Percentiles rank a stretch among this genome's conserved stretches.
phyloP scores from a whole-genome alignment of 53 echinoderm and acorn worm species.

The Holothuria leucospilota region DNA sequence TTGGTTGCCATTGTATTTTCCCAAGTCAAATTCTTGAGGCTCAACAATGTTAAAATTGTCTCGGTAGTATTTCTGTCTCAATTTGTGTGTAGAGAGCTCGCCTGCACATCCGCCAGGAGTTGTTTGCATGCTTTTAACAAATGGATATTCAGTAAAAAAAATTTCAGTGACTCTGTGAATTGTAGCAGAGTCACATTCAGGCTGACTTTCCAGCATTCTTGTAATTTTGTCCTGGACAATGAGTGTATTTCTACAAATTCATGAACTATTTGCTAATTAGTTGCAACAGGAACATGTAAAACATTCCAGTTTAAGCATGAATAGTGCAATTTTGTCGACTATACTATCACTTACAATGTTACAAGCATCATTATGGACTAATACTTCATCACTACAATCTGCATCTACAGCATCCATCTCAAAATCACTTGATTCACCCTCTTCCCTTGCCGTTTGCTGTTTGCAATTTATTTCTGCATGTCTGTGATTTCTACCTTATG shows the following conservation, averaged over 20 bases:
- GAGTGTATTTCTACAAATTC: slow-evolving; percentile 11
- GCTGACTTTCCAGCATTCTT: neutral
- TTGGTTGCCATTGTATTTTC: neutral
- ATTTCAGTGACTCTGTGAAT: neutral
- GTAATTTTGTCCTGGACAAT: slow-evolving; percentile 10
- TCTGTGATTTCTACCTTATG: neutral
- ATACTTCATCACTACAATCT: neutral
- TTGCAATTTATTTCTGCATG: neutral
- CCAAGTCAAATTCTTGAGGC: slow-evolving; percentile 19
- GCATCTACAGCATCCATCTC: neutral
- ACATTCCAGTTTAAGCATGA: slow-evolving; percentile 23
- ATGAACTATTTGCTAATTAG: slow-evolving; percentile 18
- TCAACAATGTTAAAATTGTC: neutral
- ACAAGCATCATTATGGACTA: neutral
- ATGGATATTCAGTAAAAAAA: neutral
- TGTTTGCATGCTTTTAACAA: neutral
- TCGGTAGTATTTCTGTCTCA: neutral
- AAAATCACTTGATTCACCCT: too few species aligned
- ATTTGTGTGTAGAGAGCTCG: neutral
- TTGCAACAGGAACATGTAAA: slow-evolving; percentile 23
- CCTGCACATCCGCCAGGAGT: neutral
- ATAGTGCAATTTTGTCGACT: neutral
- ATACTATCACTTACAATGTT: neutral
- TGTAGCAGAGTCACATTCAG: neutral
- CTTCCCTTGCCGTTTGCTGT: neutral